phyloP scores from a whole-genome alignment of 2,888 invertebrate species.

The Mellilla xanthometata region DNA sequence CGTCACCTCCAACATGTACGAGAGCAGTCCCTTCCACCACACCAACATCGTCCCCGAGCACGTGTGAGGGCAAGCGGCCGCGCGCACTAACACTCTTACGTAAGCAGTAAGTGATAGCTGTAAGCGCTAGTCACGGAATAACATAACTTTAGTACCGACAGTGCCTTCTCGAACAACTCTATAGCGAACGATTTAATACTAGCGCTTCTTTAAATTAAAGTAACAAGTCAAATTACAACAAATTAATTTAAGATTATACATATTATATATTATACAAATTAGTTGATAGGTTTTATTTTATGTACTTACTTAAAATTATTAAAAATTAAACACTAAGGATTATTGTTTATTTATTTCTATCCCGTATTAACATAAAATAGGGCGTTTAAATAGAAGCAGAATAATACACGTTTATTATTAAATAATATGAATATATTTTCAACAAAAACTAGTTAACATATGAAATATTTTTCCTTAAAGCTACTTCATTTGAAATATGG shows the following conservation, averaged over 20 bases:
- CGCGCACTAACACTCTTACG: constrained; percentile 68
- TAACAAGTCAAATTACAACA: constrained; percentile 82
- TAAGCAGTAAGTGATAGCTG: constrained; percentile 75
- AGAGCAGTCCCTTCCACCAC: constrained; percentile 85
- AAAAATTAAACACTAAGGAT: constrained; percentile 72
- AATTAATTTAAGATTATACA: constrained; percentile 82
- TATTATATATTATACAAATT: constrained; percentile 83
- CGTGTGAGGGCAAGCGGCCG: constrained; percentile 76
- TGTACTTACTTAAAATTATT: constrained; percentile 83
- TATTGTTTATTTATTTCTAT: constrained; percentile 38
- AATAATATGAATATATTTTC: too few relatives aligned
- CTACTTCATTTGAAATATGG: too few relatives aligned
- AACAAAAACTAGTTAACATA: too few relatives aligned
- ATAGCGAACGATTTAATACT: constrained; percentile 65
- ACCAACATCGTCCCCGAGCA: constrained; percentile 84
- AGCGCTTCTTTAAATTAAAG: constrained; percentile 71
- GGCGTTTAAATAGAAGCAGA: too few relatives aligned
- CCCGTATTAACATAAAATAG: too few relatives aligned
- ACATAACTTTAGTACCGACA: constrained; percentile 48
- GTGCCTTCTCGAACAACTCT: constrained; percentile 75
- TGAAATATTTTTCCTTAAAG: too few relatives aligned
- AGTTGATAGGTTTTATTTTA: constrained; percentile 80
- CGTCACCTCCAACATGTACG: constrained; percentile 77
- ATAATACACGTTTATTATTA: too few relatives aligned
- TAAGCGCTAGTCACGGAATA: constrained; percentile 77